phyloP scores from a whole-genome alignment of 1,140 invertebrate species.

The Cotesia chilonis region DNA sequence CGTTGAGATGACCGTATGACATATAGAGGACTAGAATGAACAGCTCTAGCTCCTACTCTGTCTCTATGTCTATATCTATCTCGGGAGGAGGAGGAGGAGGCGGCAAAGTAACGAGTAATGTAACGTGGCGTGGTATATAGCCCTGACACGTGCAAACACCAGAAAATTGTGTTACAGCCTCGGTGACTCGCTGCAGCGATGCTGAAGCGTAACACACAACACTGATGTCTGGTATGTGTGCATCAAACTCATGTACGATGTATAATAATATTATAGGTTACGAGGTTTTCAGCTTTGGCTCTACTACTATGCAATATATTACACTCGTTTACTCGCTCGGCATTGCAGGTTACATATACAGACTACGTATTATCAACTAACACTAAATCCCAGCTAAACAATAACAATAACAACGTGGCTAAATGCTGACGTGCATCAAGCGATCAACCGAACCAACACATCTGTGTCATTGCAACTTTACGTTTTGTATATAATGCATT shows the following conservation, averaged over 20 bases:
- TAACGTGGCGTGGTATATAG: constrained; percentile 10
- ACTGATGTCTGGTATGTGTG: background rate
- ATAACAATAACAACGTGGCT: background rate
- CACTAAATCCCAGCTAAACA: no score
- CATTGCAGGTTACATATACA: constrained; percentile 34
- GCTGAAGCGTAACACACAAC: constrained; percentile 26
- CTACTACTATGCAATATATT: constrained; percentile 9
- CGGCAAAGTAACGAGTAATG: no score
- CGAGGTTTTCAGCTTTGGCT: no score
- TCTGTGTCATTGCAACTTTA: constrained; percentile 42
- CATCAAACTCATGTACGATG: no score
- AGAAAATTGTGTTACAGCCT: constrained; percentile 42
- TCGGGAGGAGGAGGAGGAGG: no score
- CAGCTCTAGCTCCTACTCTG: no score
- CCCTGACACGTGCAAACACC: constrained; percentile 44
- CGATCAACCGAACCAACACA: constrained; percentile 26
- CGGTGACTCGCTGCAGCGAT: constrained; percentile 18
- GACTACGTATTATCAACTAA: background rate
- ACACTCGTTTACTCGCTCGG: constrained; percentile 19
- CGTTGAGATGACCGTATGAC: no score
- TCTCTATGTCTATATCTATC: no score
- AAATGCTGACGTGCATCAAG: constrained; percentile 20
- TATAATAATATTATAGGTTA: no score
- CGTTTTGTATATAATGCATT: constrained; percentile 17
- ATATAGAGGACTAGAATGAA: no score